Conservation (phyloP, 2,113 vertebrate genomes). For the Perognathus longimembris region DNA sequence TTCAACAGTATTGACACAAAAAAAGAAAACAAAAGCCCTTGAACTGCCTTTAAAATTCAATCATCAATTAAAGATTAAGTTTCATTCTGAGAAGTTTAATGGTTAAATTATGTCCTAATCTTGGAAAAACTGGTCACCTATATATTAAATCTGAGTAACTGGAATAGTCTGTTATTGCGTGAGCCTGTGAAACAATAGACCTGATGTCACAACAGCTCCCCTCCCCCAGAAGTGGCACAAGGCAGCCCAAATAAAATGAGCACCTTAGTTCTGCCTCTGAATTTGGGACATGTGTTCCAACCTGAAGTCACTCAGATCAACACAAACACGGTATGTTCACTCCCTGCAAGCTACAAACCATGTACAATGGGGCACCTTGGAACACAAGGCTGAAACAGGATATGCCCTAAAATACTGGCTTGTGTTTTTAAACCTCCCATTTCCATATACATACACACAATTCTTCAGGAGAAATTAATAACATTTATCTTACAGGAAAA, state of each 20-base stretch:
- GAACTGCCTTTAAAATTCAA: background rate
- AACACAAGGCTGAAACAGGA: background rate
- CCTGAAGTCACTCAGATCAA: background rate
- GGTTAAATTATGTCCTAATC: background rate
- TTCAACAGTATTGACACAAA: too few species aligned
- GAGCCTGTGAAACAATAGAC: background rate
- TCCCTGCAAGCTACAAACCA: background rate
- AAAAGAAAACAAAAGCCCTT: too few species aligned
- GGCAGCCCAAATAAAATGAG: background rate
- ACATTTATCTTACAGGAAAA: conserved; percentile 49
- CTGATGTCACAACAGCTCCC: background rate
- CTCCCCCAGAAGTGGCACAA: background rate
- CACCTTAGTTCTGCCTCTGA: background rate
- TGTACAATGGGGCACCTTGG: background rate
- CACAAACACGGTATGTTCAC: background rate
- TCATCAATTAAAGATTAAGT: conserved; percentile 30
- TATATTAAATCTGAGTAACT: background rate
- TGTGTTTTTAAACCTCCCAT: conserved; percentile 81
- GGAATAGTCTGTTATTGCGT: background rate
- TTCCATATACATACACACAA: conserved; percentile 59
- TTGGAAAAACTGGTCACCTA: conserved; percentile 40
- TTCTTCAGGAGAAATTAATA: conserved; percentile 61
- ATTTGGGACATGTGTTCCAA: background rate
- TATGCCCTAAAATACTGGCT: conserved; percentile 63
- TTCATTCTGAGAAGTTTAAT: background rate